Base-by-base conservation (phyloP, 2,113 vertebrate species). In the Lepisosteus oculatus region DNA sequence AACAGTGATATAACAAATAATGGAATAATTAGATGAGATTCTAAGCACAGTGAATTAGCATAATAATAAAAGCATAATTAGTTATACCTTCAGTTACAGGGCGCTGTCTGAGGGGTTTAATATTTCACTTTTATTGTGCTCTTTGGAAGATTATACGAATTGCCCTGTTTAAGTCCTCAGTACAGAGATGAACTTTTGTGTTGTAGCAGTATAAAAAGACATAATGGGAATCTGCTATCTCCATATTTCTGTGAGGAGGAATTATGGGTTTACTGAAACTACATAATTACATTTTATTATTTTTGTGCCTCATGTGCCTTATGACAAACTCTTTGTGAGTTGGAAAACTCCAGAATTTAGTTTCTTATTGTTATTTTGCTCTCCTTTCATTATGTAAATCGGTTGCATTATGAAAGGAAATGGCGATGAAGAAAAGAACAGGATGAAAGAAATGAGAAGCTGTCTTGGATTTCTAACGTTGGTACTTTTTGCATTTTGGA, bases 261-360 rank as follows among this genome's bases (percentile, higher is more conserved):
- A 90, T 89, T 88, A 87, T 75, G 70, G 75, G 74, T 88, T 89
- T 87, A 85, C 86, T 85, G 81, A 81, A 81, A 77, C 83, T 83
- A 78, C 79, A 78, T 89, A 90, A 93, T 92, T 91, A 86, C 82
- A 77, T 90, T 89, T 87, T 76, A 89, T 91, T 90, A 81, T 90
- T 88, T 90, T 80, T 68, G 55, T 61, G 59, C 69, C 56, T 68
- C 63, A 80, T 29, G 29, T 72, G 71, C 77, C 82, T 82, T 77
- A 75, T 70, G 81, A 79, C 74, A 73, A 61, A 67, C 76, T 69
- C 54, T 64, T 75, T 78, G 81, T 74, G 44, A 61, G 78, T 29
- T 0, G 29, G 80, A 72, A 80, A 72, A 79, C 70, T 78, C 72
- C 43, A 79, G 79, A 81, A 79, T 81, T 78, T 80, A 72, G 77